Conservation (phyloP, 2,113 vertebrate genomes). For the Pardalotus punctatus region DNA sequence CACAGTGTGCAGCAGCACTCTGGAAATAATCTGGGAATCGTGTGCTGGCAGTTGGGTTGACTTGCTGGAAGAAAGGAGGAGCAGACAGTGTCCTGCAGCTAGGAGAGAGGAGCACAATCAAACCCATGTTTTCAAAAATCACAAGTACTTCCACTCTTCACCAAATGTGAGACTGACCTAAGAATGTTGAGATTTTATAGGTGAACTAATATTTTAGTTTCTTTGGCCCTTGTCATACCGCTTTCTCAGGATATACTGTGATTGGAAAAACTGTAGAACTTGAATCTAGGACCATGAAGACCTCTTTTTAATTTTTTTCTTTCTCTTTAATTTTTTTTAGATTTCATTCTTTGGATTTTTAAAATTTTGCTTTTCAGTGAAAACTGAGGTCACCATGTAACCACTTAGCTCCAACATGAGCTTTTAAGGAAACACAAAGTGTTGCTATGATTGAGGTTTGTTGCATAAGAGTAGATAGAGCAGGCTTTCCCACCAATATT, state of each 20-base stretch:
- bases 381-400: not conserved
- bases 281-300: not conserved
- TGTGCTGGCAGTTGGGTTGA: not conserved
- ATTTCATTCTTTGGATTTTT: not conserved
- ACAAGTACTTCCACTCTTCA: not conserved
- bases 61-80: not conserved
- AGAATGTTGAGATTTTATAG: not conserved
- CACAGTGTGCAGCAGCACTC: not conserved
- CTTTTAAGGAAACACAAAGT: not conserved
- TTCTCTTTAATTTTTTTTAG: not conserved
- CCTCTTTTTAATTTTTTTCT: not conserved
- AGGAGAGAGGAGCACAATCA: not conserved
- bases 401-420: not conserved
- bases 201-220: not conserved
- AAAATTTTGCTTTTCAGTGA: not conserved
- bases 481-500: not conserved
- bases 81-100: not conserved
- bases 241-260: not conserved
- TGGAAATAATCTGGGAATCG: not conserved
- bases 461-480: not conserved
- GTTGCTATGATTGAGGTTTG: not conserved
- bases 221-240: not conserved
- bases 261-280: not conserved
- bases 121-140: not conserved
- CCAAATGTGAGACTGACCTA: not conserved